These are phyloP conservation scores for Stichodactyla mertensii DNA, from an alignment of 64 coral and sea anemone species.

Conservation along the genomic window DNA sequence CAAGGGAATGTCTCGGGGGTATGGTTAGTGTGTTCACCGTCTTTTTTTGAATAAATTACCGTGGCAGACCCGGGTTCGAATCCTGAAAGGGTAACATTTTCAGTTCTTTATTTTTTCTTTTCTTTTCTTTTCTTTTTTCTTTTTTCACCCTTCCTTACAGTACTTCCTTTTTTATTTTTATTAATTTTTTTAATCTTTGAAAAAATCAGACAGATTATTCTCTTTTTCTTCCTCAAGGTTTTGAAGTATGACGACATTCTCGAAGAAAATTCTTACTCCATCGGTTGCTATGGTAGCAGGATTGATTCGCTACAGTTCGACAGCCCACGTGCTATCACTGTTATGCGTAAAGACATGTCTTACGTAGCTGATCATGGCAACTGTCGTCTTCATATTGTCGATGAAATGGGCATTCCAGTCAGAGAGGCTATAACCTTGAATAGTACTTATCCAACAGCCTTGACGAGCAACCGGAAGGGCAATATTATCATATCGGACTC, in stretches of 20 bases:
- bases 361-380: constrained; percentile 65
- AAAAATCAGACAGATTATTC: too few relatives aligned
- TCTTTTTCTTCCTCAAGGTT: constrained; percentile 24
- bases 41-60: too few relatives aligned
- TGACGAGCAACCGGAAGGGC: constrained; percentile 59
- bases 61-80: too few relatives aligned
- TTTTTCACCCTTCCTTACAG: too few relatives aligned
- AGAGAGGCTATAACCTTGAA: constrained; percentile 56
- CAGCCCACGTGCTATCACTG: constrained; percentile 57
- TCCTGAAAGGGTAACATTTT: too few relatives aligned
- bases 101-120: too few relatives aligned
- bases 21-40: too few relatives aligned
- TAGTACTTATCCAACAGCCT: constrained; percentile 46
- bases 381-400: constrained; percentile 55
- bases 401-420: constrained; percentile 27
- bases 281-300: constrained; percentile 53
- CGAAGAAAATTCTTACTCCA: constrained; percentile 64
- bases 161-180: background rate
- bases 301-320: constrained; percentile 57
- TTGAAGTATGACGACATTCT: constrained; percentile 43
- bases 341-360: constrained; percentile 31
- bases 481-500: constrained; percentile 71
- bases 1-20: too few relatives aligned
- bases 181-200: background rate
- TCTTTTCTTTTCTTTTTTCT: too few relatives aligned